phyloP scores from a whole-genome alignment of 2,797 vertebrate genomes.

The Sebastes paucispinis region DNA sequence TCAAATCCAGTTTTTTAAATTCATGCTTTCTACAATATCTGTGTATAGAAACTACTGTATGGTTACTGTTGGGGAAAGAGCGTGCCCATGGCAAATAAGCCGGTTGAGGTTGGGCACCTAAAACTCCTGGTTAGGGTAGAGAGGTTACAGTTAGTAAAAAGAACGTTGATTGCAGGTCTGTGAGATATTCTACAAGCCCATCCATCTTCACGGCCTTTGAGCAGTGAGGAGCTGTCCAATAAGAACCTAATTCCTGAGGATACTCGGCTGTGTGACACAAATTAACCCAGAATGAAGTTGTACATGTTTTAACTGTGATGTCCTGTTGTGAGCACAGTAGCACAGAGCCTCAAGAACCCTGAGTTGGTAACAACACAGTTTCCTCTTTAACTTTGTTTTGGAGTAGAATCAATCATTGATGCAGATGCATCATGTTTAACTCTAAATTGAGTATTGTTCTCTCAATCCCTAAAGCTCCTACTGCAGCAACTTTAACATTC shows the following conservation, averaged over 20 bases:
- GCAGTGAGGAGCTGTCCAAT: too few species aligned
- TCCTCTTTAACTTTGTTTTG: not conserved
- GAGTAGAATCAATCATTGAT: not conserved
- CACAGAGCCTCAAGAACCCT: not conserved
- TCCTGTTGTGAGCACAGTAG: not conserved
- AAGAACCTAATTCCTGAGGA: not conserved
- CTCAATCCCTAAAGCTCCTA: not conserved
- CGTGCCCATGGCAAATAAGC: not conserved
- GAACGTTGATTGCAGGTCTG: not conserved
- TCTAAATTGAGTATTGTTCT: not conserved
- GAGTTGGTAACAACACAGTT: not conserved
- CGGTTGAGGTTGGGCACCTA: not conserved
- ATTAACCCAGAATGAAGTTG: not conserved
- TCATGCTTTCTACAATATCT: too few species aligned
- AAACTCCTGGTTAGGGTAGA: not conserved
- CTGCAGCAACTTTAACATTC: conserved; percentile 5
- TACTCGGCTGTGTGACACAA: not conserved
- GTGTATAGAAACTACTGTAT: not conserved
- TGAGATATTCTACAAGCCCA: not conserved
- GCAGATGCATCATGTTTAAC: not conserved
- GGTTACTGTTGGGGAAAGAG: not conserved
- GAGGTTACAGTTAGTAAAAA: too few species aligned
- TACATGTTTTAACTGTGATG: not conserved
- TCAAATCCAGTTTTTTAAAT: not conserved
- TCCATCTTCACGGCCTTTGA: not conserved